Percentiles rank a stretch among this genome's conserved stretches.
These are phyloP conservation scores for Sisyra nigra DNA, from an alignment of 2,888 invertebrate genomes.

Conservation along the genomic window DNA sequence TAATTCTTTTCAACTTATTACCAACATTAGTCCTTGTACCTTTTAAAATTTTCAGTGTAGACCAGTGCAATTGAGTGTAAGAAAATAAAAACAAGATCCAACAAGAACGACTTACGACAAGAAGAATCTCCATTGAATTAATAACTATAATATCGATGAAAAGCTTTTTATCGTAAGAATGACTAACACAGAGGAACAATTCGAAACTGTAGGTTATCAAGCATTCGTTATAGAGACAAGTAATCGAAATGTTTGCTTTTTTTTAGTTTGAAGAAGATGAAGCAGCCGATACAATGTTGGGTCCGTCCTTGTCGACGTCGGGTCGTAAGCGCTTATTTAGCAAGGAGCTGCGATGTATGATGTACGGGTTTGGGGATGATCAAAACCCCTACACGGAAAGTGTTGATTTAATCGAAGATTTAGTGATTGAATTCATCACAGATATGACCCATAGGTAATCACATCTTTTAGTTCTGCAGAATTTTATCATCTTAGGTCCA, in stretches of 20 bases:
- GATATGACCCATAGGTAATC: slow-evolving; percentile 72
- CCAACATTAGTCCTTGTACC: no score
- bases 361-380: slow-evolving; percentile 99
- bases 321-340: slow-evolving; percentile 77
- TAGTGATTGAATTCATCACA: slow-evolving; percentile 94
- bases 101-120: no score
- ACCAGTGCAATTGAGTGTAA: no score
- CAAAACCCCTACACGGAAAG: slow-evolving; percentile 98
- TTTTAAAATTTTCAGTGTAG: no score
- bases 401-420: slow-evolving; percentile 90
- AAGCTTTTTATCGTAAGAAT: no score
- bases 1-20: no score
- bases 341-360: slow-evolving; percentile 91
- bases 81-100: no score
- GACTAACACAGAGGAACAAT: no score
- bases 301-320: slow-evolving; percentile 33
- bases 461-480: background rate
- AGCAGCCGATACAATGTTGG: slow-evolving; percentile 49
- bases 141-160: no score
- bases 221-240: background rate
- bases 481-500: background rate
- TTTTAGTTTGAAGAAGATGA: slow-evolving; percentile 48
- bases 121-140: no score
- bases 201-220: no score
- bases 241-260: background rate